Base-by-base conservation (phyloP, 2,888 invertebrate genomes). In the Rhorus exstirpatorius region DNA sequence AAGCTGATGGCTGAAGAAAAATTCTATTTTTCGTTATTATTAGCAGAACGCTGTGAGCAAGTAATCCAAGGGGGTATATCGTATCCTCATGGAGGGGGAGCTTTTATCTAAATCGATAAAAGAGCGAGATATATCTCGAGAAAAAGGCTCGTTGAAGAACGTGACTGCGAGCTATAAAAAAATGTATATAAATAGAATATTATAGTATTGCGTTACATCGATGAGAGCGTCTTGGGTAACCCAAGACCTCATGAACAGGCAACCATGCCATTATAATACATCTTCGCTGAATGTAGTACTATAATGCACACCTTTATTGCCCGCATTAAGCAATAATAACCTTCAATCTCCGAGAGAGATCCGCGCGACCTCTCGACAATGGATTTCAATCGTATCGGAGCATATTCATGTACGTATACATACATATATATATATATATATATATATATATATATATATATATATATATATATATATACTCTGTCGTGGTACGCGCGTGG, bases 251-350 rank as follows among this genome's bases (percentile, higher is more conserved):
- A 65, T 76, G 38, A 24, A 41, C 49, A 19, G 58, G 75, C 76
- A 86, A 85, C 83, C 79, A 68, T 80, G 72, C 79, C 65, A 85
- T 86, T 85, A 71, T 60, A n/a, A 60, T 53, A 84, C 85, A 46
- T 82, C 78, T 70, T 58, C 41, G 38, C 55, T 83, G 76, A 83
- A 82, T 83, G 75, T 80, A 75, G 80, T 70, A 85, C 84, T 81
- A 84, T 87, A 88, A 88, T 87, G 85, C 83, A 79, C 82, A 80
- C 80, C 84, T 84, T 87, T 86, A 88, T 87, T 87, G 86, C 86
- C 83, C 80, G 86, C 85, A 89, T 87, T 88, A 88, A 88, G 86
- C 86, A 87, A 88, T 87, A 87, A 88, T 88, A 88, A 88, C 87
- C 87, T 84, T 86, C 87, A 87, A 88, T 89, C 86, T 86, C 75